These are phyloP conservation scores for Eustalomyia histrio DNA, from an alignment of 2,888 invertebrate species.

Conservation along the genomic window DNA sequence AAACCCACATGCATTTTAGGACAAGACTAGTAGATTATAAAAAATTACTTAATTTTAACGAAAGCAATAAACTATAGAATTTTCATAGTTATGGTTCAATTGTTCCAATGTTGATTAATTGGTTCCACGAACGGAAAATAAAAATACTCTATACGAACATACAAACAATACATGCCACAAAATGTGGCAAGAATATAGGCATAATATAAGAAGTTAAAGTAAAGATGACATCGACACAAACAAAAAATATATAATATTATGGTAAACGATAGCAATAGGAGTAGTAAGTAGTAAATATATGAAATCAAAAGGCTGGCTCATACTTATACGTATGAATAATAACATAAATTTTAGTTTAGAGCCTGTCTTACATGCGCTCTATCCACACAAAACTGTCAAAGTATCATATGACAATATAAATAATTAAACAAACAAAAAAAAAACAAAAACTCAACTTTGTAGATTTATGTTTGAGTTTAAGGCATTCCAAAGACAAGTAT, in stretches of 20 bases:
- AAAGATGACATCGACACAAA: conserved; percentile 9
- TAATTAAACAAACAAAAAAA: conserved; percentile 63
- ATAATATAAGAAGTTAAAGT: conserved; percentile 3
- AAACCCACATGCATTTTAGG: conserved; percentile 42
- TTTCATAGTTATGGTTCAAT: conserved; percentile 62
- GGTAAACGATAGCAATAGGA: not conserved
- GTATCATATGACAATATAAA: conserved; percentile 73
- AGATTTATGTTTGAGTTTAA: conserved; percentile 26
- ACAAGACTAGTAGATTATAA: conserved; percentile 57
- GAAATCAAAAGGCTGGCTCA: conserved; percentile 5
- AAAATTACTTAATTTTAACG: conserved; percentile 57
- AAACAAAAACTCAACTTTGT: conserved; percentile 29
- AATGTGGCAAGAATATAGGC: conserved; percentile 32
- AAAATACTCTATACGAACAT: not conserved
- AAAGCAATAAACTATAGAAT: conserved; percentile 51
- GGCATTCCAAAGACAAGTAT: conserved; percentile 26
- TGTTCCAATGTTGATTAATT: conserved; percentile 64
- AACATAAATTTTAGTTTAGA: conserved; percentile 19
- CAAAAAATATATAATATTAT: not conserved
- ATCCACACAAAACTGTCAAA: conserved; percentile 67
- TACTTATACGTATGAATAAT: not conserved
- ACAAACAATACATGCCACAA: conserved; percentile 40
- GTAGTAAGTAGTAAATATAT: too few relatives aligned
- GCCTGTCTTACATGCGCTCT: not conserved
- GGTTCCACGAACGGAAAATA: conserved; percentile 52